These are phyloP conservation scores for Macaria notata DNA, from an alignment of 2,888 invertebrate genomes.

Conservation along the genomic window DNA sequence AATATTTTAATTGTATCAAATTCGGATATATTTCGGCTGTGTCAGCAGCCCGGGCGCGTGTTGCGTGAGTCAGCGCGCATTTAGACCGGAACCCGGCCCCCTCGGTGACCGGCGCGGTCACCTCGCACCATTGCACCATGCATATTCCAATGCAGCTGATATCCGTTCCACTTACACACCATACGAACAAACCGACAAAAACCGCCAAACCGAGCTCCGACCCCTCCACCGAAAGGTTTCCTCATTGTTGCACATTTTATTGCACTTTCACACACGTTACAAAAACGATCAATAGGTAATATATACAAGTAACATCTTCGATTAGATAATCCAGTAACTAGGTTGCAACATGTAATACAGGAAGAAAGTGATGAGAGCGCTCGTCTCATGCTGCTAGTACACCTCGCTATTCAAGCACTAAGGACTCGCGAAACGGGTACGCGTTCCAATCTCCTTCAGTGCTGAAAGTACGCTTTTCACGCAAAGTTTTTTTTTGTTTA, in stretches of 20 bases:
- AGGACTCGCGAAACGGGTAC: slow-evolving; percentile 32
- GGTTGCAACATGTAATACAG: slow-evolving; percentile 31
- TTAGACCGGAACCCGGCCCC: slow-evolving; percentile 54
- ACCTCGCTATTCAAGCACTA: slow-evolving; percentile 9
- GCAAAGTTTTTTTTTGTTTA: slow-evolving; percentile 56
- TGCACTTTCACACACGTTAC: slow-evolving; percentile 14
- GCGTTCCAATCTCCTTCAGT: slow-evolving; percentile 62
- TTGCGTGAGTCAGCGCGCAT: neutral
- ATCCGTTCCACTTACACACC: slow-evolving; percentile 75
- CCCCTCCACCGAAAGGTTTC: slow-evolving; percentile 2
- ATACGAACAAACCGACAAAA: neutral
- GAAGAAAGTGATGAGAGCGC: slow-evolving; percentile 28
- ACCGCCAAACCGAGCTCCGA: neutral
- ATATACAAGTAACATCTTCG: slow-evolving; percentile 14
- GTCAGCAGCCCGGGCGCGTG: too few relatives aligned
- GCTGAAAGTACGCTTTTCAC: slow-evolving; percentile 66
- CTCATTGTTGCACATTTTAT: slow-evolving; percentile 8
- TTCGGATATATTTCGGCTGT: too few relatives aligned
- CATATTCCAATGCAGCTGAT: slow-evolving; percentile 55
- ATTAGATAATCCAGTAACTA: slow-evolving; percentile 23
- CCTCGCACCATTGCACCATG: slow-evolving; percentile 59
- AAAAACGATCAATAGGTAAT: slow-evolving; percentile 16
- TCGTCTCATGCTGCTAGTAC: slow-evolving; percentile 1
- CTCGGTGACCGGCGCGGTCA: slow-evolving; percentile 50
- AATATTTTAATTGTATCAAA: too few relatives aligned